Base-by-base conservation (phyloP, 2,113 vertebrate species). In the Xiphophorus maculatus region DNA sequence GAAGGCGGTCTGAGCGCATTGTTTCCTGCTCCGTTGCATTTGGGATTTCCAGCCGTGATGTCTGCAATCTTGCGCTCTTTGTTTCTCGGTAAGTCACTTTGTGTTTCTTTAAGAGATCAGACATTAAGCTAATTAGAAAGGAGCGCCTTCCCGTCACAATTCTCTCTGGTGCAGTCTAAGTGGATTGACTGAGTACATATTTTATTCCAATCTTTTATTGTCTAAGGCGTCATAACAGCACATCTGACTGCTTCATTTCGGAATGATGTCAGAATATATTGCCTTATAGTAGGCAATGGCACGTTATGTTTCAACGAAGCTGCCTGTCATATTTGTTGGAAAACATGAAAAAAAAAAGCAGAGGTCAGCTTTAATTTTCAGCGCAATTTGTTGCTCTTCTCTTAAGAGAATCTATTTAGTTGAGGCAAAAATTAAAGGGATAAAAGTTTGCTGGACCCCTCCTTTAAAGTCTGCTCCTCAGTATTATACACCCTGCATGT, bases 1-100 rank as follows among this genome's bases (percentile, higher is more conserved):
- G 82, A 90, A 89, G 91, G 88, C 69, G 81, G 83, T 72, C 76
- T 85, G 92, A 90, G 79, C 84, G 89, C 89, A 87, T 92, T 90
- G 90, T 90, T 87, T 93, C 79, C 90, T 92, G 84, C 85, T 71
- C 88, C 86, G 82, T 67, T 85, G 76, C 85, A 76, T 84, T 66
- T 89, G 90, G 93, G 94, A 95, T 91, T 92, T 88, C 89, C 79
- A 85, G 93, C 91, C 91, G 91, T 79, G 91, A 95, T 95, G 95
- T 92, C 93, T 93, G 92, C 92, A 79, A 87, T 81, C 72, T 90
- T 89, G 78, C 83, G 84, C 77, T 92, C 90, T 90, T 94, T 94
- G 91, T 93, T 93, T 92, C 90, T 94, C 89, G 94, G 94, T 94
- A 91, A 94, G 94, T 93, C 88, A 84, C 80, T 88, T 84, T 82